Percentiles rank a stretch among this genome's conserved stretches.
These are phyloP conservation scores for Hirundo rustica DNA, from an alignment of 2,797 vertebrate genomes.

Conservation along the genomic window DNA sequence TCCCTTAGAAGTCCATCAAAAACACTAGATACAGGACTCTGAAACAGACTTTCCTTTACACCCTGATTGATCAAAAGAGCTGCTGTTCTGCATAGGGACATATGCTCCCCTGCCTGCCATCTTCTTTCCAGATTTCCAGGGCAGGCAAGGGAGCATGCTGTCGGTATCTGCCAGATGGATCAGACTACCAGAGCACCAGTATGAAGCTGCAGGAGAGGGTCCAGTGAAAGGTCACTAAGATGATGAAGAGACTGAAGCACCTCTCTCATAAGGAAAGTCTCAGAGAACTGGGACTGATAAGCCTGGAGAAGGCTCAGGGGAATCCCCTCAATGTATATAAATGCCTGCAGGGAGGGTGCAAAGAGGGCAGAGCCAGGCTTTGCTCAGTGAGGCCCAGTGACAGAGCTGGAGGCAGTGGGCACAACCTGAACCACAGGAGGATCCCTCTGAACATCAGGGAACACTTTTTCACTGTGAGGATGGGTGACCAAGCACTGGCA, in stretches of 20 bases:
- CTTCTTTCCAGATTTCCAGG: background rate
- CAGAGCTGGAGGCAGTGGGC: background rate
- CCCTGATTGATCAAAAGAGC: background rate
- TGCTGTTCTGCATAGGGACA: background rate
- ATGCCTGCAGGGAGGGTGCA: background rate
- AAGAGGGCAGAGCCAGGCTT: background rate
- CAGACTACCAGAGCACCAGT: background rate
- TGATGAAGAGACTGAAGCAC: background rate
- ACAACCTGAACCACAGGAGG: background rate
- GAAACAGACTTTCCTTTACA: background rate
- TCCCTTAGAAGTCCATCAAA: background rate
- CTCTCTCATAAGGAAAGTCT: background rate
- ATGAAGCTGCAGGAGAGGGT: background rate
- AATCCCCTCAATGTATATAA: background rate
- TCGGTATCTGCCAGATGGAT: background rate
- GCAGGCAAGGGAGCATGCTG: background rate
- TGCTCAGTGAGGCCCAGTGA: background rate
- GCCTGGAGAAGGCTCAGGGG: background rate
- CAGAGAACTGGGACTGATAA: background rate
- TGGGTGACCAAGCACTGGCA: fast-evolving
- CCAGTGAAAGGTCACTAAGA: background rate
- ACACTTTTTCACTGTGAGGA: background rate
- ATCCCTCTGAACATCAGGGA: background rate
- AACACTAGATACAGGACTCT: background rate
- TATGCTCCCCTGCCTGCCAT: background rate